A percentile compares a stretch with the other conserved stretches of the same genome.
phyloP scores from a whole-genome alignment of 2,113 vertebrate genomes.

The Machaerirhynchus nigripectus region DNA sequence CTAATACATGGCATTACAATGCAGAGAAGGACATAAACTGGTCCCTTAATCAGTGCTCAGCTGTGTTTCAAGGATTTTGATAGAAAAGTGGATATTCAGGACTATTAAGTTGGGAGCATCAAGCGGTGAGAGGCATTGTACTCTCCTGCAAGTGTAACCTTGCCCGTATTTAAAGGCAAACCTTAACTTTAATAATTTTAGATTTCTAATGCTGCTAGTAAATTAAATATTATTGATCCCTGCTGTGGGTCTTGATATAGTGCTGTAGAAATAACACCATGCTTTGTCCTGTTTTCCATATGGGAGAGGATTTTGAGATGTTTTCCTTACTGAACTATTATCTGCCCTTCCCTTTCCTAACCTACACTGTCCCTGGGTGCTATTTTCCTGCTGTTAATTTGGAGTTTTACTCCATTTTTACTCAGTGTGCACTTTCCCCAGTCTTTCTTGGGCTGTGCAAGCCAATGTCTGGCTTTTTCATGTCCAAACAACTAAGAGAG shows the following conservation, averaged over 20 bases:
- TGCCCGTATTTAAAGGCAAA: neutral
- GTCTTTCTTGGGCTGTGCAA: neutral
- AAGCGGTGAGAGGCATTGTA: neutral
- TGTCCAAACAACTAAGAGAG: neutral
- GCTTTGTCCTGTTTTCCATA: neutral
- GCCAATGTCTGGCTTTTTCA: neutral
- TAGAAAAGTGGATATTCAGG: neutral
- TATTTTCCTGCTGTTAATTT: neutral
- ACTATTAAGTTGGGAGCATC: neutral
- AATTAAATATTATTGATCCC: neutral
- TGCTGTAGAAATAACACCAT: neutral
- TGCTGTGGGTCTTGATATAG: fast-evolving
- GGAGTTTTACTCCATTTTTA: neutral
- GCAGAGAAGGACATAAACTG: neutral
- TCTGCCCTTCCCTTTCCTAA: neutral
- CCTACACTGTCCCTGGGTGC: fast-evolving
- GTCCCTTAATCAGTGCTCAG: neutral
- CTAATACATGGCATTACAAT: neutral
- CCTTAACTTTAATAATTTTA: neutral
- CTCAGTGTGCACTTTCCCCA: neutral
- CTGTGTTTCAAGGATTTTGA: neutral
- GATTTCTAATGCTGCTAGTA: neutral
- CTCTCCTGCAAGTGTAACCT: neutral
- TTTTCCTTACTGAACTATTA: neutral
- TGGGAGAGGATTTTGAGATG: neutral